A percentile compares a stretch with the other conserved stretches of the same genome.
phyloP scores from a whole-genome alignment of 2,797 vertebrate species.

The Aplochiton taeniatus region DNA sequence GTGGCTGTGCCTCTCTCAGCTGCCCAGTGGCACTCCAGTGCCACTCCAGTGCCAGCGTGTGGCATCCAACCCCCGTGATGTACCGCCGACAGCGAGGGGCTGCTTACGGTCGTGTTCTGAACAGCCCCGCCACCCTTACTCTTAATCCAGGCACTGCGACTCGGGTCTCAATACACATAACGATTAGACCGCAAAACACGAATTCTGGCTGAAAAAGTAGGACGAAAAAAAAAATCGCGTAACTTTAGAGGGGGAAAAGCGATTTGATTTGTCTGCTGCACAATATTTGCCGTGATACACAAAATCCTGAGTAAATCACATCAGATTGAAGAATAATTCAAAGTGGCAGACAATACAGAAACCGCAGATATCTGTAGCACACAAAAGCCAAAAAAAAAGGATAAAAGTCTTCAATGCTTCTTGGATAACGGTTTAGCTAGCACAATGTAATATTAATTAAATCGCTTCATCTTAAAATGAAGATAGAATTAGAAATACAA shows the following conservation, averaged over 20 bases:
- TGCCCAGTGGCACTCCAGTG: slow-evolving; percentile 1
- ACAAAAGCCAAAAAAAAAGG: no score
- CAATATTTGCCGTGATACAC: slow-evolving; percentile 14
- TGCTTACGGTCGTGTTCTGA: slow-evolving; percentile 2
- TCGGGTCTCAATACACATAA: neutral
- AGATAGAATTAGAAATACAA: no score
- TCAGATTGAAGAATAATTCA: neutral
- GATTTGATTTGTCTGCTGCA: slow-evolving; percentile 12
- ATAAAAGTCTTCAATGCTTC: no score
- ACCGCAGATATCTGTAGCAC: no score
- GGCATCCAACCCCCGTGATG: neutral
- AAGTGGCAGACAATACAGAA: no score
- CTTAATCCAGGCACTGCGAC: neutral
- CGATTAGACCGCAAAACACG: neutral
- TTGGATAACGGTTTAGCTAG: slow-evolving; percentile 22
- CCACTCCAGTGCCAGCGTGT: neutral
- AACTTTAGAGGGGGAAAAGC: neutral
- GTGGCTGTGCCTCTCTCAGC: slow-evolving; percentile 6
- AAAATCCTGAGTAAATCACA: slow-evolving; percentile 15
- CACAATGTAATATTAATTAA: slow-evolving; percentile 32
- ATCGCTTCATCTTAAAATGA: neutral
- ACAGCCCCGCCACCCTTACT: neutral
- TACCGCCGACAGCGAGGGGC: neutral
- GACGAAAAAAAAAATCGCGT: neutral
- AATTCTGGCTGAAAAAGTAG: neutral